Evolutionary conservation across 2,888 invertebrate genomes (phyloP).

Genomic region (Ichneumoninae sp.): DNA sequence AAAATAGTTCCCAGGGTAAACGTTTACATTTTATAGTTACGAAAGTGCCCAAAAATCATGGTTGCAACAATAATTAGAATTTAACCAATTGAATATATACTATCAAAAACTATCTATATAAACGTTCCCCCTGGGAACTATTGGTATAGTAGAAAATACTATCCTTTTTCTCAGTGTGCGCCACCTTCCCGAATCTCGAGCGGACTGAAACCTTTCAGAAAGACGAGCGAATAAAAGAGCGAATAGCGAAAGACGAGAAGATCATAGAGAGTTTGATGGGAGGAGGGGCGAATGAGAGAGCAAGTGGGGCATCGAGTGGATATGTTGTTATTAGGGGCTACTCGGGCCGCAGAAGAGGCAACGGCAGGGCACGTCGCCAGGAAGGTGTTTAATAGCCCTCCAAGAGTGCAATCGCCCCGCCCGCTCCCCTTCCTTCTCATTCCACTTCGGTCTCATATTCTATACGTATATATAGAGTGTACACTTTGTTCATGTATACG

Average conservation of each 20-base stretch:
- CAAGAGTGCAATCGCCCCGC: conserved; percentile 80
- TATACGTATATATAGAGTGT: conserved; percentile 39
- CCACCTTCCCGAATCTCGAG: conserved; percentile 6
- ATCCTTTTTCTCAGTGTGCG: neutral
- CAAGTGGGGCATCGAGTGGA: conserved; percentile 59
- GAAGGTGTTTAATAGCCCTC: conserved; percentile 83
- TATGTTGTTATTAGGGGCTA: conserved; percentile 74
- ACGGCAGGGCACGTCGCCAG: conserved; percentile 76
- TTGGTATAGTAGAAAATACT: too few relatives aligned
- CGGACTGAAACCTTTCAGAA: conserved; percentile 28
- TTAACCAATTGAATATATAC: too few relatives aligned
- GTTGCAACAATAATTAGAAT: too few relatives aligned
- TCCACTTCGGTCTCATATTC: conserved; percentile 17
- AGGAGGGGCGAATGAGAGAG: conserved; percentile 34
- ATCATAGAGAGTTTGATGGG: neutral
- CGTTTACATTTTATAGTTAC: too few relatives aligned
- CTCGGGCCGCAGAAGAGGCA: conserved; percentile 60
- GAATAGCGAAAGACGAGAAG: conserved; percentile 7
- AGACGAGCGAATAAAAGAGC: conserved; percentile 4
- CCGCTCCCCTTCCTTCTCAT: conserved; percentile 24
- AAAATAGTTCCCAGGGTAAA: too few relatives aligned
- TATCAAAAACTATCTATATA: too few relatives aligned
- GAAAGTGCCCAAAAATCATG: too few relatives aligned
- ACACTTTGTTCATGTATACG: conserved; percentile 63
- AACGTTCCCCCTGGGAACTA: too few relatives aligned